These are phyloP conservation scores for Cheilosia impressa DNA, from an alignment of 2,888 invertebrate genomes.

Conservation along the genomic window DNA sequence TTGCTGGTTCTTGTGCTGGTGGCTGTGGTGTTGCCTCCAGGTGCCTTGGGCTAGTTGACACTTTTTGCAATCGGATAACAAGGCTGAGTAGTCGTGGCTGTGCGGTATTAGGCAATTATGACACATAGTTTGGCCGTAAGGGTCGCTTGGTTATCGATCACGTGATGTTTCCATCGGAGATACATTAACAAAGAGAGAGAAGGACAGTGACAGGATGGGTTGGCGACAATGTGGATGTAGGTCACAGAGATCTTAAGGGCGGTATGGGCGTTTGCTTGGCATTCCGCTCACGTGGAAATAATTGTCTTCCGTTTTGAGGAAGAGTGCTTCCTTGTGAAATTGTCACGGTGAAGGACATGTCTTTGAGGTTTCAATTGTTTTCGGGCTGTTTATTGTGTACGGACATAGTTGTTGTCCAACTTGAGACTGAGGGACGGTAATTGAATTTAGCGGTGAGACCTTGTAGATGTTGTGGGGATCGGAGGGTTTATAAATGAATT, in stretches of 20 bases:
- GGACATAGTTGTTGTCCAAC: conserved; percentile 7
- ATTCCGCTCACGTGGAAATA: conserved; percentile 27
- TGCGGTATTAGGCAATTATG: conserved; percentile 47
- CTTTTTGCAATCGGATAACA: conserved; percentile 39
- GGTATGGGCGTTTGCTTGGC: conserved; percentile 2
- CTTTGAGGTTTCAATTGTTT: not conserved
- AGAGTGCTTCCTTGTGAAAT: not conserved
- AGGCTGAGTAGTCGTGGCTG: conserved; percentile 8
- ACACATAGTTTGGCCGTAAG: conserved; percentile 32
- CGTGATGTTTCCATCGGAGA: not conserved
- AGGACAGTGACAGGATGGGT: not conserved
- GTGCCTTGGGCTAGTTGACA: conserved; percentile 3
- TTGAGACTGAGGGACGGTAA: conserved; percentile 7
- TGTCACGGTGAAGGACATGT: conserved; percentile 25
- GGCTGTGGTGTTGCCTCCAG: conserved; percentile 5
- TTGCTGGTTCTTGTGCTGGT: not conserved
- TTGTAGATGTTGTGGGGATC: too few species aligned
- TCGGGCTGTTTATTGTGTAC: not conserved
- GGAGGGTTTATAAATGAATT: too few species aligned
- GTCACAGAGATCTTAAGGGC: conserved; percentile 15
- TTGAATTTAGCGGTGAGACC: not conserved
- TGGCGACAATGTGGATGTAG: conserved; percentile 12
- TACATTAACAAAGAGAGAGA: not conserved
- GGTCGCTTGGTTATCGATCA: conserved; percentile 23
- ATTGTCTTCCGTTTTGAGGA: not conserved